A percentile compares a stretch with the other conserved stretches of the same genome.
Evolutionary conservation across 2,797 vertebrate genomes (phyloP).

Genomic region (Lagorchestes hirsutus): DNA sequence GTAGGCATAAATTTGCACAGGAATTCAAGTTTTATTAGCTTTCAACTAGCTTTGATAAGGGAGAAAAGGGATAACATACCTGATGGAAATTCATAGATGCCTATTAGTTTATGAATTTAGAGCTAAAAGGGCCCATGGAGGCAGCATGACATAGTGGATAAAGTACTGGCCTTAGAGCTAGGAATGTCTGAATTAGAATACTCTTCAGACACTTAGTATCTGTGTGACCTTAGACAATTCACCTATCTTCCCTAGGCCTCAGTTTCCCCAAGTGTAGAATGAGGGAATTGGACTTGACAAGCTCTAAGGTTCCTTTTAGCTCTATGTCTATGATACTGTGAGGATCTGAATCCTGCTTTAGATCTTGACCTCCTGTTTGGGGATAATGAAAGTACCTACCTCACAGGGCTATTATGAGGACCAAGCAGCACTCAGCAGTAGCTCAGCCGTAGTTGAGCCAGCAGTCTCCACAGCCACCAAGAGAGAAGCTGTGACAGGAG

Average conservation of each 20-base stretch:
- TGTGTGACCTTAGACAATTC: background rate
- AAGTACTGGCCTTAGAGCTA: background rate
- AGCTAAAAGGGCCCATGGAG: background rate
- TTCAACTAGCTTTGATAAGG: background rate
- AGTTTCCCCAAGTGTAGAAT: background rate
- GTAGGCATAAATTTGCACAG: background rate
- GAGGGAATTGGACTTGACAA: background rate
- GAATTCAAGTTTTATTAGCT: background rate
- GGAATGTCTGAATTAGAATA: background rate
- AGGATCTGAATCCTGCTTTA: background rate
- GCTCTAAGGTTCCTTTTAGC: background rate
- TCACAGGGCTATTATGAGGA: background rate
- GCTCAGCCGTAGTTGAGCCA: background rate
- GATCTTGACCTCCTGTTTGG: background rate
- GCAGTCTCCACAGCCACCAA: background rate
- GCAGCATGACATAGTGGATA: background rate
- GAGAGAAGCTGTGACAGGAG: conserved; percentile 29
- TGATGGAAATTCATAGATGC: background rate
- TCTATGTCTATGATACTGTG: background rate
- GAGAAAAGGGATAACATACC: background rate
- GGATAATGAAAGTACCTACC: background rate
- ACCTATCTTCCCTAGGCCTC: background rate
- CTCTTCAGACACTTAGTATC: background rate
- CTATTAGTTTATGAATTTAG: background rate
- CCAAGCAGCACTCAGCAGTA: background rate